Base-by-base conservation (phyloP, 2,797 vertebrate genomes). In the Spea hammondii region DNA sequence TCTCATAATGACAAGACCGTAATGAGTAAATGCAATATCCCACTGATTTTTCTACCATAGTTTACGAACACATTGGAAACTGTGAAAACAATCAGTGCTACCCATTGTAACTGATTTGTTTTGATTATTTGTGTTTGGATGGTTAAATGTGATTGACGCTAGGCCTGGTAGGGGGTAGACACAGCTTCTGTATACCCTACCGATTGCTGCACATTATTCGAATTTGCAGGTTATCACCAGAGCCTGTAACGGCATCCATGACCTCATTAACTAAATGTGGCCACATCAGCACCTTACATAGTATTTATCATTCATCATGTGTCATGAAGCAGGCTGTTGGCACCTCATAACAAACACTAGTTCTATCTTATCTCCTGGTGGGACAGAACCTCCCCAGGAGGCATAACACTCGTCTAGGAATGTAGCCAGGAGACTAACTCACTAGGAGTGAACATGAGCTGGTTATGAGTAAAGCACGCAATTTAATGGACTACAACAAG, bases 211-310 rank as follows among this genome's bases (percentile, higher is more conserved):
- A 5, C 87, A 79, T 85, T 86, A 86, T 85, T 88, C 69, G 88
- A 88, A 88, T 88, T 90, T 86, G 85, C 84, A 83, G 92, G 92
- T 92, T 92, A 93, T 93, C 91, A 83, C 90, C 66, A 78, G 86
- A 88, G 86, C 44, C 88, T 79, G 85, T 83, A 82, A 86, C 91
- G 88, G 82, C 45, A 79, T 87, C 77, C 65, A 81, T 91, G 93
- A 93, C 91, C 93, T 93, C 92, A 93, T 93, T 92, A 93, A 91
- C 79, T 77, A 74, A 82, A 74, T 84, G 89, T 87, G 89, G 88
- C 89, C 90, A 89, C 87, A 89, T 92, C 87, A 89, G 91, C 93
- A 90, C 90, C 91, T 89, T 75, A 72, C 76, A 5, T 78, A 69
- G 85, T 84, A 85, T 87, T 91, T 89, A 88, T 89, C 91, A 86